Percentiles rank a stretch among this genome's conserved stretches.
Conservation (phyloP, 2,888 invertebrate genomes). For the Elegia similella region DNA sequence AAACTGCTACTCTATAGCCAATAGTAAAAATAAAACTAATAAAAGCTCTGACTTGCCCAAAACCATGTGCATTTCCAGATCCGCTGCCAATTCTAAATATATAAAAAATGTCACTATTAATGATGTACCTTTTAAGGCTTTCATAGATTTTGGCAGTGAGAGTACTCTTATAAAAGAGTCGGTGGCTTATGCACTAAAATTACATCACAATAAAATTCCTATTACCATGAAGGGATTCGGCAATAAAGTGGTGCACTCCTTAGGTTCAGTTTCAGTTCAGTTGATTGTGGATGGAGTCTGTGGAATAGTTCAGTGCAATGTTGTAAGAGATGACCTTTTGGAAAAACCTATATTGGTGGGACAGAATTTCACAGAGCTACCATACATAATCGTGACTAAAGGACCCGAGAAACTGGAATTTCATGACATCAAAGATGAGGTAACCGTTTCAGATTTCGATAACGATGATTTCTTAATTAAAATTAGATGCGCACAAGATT, state of each 20-base stretch:
- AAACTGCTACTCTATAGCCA: neutral
- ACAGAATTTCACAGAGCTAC: slow-evolving; percentile 17
- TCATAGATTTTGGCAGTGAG: slow-evolving; percentile 6
- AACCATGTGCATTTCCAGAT: too few species aligned
- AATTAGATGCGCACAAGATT: neutral
- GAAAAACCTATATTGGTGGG: slow-evolving; percentile 17
- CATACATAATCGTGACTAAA: slow-evolving; percentile 12
- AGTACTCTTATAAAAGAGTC: neutral
- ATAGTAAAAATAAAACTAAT: neutral
- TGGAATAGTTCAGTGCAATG: slow-evolving; percentile 7
- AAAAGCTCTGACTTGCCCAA: neutral
- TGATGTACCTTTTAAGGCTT: neutral
- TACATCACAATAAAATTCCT: too few species aligned
- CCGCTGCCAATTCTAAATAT: too few species aligned
- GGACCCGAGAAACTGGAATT: slow-evolving; percentile 6
- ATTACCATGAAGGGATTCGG: too few species aligned
- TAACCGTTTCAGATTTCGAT: neutral
- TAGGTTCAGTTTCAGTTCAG: too few species aligned
- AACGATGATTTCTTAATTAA: neutral
- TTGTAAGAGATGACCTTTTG: slow-evolving; percentile 7
- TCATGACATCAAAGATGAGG: neutral
- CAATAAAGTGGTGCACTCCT: too few species aligned
- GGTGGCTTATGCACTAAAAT: too few species aligned
- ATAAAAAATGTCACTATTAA: neutral
- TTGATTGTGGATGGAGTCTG: slow-evolving; percentile 5